Evolutionary conservation across 1,140 invertebrate genomes (phyloP), one percentile per base, ranked within the genome.

Genomic region (Heliconius congener): DNA sequence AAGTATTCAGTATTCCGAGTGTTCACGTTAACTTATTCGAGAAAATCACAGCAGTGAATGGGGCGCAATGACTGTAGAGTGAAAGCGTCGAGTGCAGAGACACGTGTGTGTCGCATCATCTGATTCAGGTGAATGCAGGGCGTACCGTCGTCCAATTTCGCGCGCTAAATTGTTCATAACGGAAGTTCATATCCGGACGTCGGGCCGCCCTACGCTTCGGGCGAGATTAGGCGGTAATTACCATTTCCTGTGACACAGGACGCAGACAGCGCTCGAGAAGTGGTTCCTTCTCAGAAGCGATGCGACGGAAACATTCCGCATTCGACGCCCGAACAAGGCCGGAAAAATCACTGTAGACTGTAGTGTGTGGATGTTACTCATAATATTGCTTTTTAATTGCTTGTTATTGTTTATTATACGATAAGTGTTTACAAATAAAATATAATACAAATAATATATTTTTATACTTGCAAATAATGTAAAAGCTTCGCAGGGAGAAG

Each of bases 91-190:
- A 76, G 74, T 73, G 74, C 42, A 71, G 55, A 55, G 75, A 84
- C 84, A 86, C 87, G 87, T 92, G 86, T 85, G 82, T 77, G 80
- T 84, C 81, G 84, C 85, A 85, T 85, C 88, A 87, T 82, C 85
- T 86, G 87, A 87, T 87, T 89, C 89, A 87, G 87, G 82, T 92
- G 89, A 90, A 94, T 92, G 87, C 90, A 87, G 88, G 90, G 81
- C 90, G 90, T 90, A 86, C 87, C 88, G 88, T 86, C 93, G 94
- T 95, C 95, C 95, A 95, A 95, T 95, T 95, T 95, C 93, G 92
- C 94, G 88, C 87, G 93, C 92, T 95, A 95, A 95, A 95, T 95
- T 95, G 95, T 95, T 95, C 95, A 95, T 95, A 95, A 95, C 95
- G 95, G 95, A 95, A 95, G 94, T 95, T 95, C 95, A 95, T 95